Percentiles rank a stretch among this genome's conserved stretches.
phyloP scores from a whole-genome alignment of 1,140 invertebrate species.

The Lasioglossum baleicum region DNA sequence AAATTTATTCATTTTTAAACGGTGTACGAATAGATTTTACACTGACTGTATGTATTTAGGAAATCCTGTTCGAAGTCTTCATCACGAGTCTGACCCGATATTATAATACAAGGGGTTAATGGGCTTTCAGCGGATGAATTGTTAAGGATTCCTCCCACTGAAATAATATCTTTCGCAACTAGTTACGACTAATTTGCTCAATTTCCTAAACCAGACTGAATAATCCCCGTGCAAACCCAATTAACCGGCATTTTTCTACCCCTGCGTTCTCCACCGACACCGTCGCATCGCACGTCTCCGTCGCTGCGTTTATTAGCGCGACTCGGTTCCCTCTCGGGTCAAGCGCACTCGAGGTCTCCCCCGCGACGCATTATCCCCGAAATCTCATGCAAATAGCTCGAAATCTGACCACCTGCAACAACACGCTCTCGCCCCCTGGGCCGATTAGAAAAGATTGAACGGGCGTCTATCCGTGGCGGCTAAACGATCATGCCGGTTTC shows the following conservation, averaged over 20 bases:
- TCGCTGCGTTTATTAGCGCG: not conserved
- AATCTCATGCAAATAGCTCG: constrained; percentile 12
- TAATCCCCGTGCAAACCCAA: not conserved
- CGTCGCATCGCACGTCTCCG: not conserved
- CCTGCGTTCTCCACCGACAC: not conserved
- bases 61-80: too few species aligned
- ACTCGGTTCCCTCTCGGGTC: not conserved
- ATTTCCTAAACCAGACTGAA: too few species aligned
- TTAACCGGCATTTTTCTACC: constrained; percentile 28
- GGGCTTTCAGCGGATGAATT: too few species aligned
- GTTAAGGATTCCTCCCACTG: too few species aligned
- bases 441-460: constrained; percentile 30
- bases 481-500: not conserved
- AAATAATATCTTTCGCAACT: not conserved
- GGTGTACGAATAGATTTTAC: too few species aligned
- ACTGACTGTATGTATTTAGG: too few species aligned
- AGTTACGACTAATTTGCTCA: too few species aligned
- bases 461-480: not conserved
- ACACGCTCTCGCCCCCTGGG: not conserved
- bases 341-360: not conserved
- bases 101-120: too few species aligned
- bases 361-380: not conserved
- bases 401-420: constrained; percentile 30
- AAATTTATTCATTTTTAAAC: too few species aligned
- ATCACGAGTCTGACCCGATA: too few species aligned